These are phyloP conservation scores for Sternarchorhynchus goeldii DNA, from an alignment of 2,797 vertebrate genomes.

Conservation along the genomic window DNA sequence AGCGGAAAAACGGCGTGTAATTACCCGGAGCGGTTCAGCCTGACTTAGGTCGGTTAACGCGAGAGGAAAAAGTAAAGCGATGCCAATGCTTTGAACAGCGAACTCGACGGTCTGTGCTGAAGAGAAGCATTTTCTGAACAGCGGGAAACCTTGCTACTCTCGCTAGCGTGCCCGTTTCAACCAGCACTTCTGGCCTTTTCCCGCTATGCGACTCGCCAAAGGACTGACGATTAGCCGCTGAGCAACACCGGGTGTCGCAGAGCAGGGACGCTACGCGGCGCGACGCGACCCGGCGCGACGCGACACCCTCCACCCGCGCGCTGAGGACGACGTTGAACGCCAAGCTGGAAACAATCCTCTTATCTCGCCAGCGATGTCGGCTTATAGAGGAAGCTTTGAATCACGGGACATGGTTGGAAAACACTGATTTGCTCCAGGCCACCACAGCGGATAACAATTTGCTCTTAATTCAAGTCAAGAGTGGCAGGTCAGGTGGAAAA, in stretches of 20 bases:
- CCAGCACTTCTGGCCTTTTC: neutral
- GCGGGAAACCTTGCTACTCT: neutral
- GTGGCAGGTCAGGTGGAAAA: no score
- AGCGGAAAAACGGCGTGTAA: slow-evolving; percentile 33
- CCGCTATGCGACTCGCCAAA: no score
- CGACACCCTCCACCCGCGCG: no score
- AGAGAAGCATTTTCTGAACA: slow-evolving; percentile 17
- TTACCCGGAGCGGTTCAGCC: slow-evolving; percentile 27
- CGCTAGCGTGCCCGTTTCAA: neutral
- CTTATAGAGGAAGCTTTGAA: slow-evolving; percentile 13
- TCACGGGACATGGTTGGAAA: slow-evolving; percentile 6
- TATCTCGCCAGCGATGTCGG: slow-evolving; percentile 7
- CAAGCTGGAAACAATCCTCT: slow-evolving; percentile 22
- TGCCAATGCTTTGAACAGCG: slow-evolving; percentile 43
- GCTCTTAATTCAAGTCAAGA: no score
- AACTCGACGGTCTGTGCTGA: slow-evolving; percentile 20
- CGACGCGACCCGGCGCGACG: no score
- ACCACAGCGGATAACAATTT: neutral
- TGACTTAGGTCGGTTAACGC: slow-evolving; percentile 17
- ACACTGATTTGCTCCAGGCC: neutral
- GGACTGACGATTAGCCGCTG: no score
- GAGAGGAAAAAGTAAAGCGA: slow-evolving; percentile 34
- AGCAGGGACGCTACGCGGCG: no score
- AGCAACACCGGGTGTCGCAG: no score
- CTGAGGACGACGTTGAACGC: no score